Base-by-base conservation (phyloP, 2,888 invertebrate species). In the Nasonia oneida region DNA sequence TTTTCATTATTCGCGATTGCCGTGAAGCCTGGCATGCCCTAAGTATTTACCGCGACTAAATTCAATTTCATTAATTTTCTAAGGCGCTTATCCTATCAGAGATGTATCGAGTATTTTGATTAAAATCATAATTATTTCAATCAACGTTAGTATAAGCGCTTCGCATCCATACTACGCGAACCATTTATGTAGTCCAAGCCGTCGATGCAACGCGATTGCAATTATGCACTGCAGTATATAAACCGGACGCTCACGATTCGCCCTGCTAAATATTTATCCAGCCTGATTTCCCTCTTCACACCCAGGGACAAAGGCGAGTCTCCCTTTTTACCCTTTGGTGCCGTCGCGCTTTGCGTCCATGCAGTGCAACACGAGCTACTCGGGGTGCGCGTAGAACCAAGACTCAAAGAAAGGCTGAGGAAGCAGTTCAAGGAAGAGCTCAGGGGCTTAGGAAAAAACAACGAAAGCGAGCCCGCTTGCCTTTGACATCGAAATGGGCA, bases 401-500 rank as follows among this genome's bases (percentile, higher is more conserved):
- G 64, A 10, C 64, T 67, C 67, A 42, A 39, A 64, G 37, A 37
- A 47, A 47, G n/a, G 29, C 37, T 10, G 67, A 23, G 37, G 29
- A 75, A 79, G n/a, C n/a, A 50, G 64, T 8, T 67, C 33, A 33
- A 64, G 39, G 33, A 67, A 67, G 67, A 33, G 29, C n/a, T 64
- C 64, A 42, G 29, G 47, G 5, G 18, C 4, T 23, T 4, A 8
- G 33, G 53, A 4, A 39, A 78, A 75, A 57, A 64, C 47, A 47
- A 75, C 37, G 37, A 61, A 5, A 12, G 33, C 77, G 61, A 74
- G n/a, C 61, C 64, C 57, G 50, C 61, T 74, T 74, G 29, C 64
- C 81, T 81, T 81, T 81, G 81, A 75, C 61, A 75, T 23, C 61
- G 61, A 81, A 64, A 75, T 67, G 33, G 47, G 47, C 39, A 75